phyloP scores from a whole-genome alignment of 1,140 invertebrate species.

The Musca vetustissima region DNA sequence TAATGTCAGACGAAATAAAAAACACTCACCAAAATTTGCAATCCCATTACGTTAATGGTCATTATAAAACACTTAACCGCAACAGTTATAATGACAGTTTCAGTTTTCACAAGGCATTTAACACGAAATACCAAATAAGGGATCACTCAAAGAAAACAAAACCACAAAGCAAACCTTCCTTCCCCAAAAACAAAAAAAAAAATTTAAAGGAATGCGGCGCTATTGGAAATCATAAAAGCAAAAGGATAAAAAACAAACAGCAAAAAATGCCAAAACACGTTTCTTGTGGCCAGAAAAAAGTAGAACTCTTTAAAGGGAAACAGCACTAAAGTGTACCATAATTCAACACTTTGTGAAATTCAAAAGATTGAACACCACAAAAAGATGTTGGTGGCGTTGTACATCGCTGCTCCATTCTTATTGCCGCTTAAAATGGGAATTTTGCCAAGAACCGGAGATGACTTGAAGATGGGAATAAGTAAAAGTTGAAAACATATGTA shows the following conservation, averaged over 20 bases:
- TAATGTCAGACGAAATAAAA: too few relatives aligned
- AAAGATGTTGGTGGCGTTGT: too few relatives aligned
- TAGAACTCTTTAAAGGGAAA: too few relatives aligned
- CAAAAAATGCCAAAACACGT: neutral
- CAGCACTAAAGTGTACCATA: slow-evolving; percentile 1
- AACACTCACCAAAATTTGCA: neutral
- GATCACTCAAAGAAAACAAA: neutral
- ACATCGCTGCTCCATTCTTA: too few relatives aligned
- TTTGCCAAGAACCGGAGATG: too few relatives aligned
- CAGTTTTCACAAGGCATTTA: slow-evolving; percentile 6
- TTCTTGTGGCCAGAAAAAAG: neutral
- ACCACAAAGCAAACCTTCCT: neutral
- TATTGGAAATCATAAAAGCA: neutral
- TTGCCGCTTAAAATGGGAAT: too few relatives aligned
- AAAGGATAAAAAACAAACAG: neutral
- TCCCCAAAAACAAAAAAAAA: slow-evolving; percentile 6
- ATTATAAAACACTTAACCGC: slow-evolving; percentile 10
- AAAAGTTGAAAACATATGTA: too few relatives aligned
- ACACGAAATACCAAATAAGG: neutral
- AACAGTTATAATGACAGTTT: slow-evolving; percentile 20
- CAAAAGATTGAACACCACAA: too few relatives aligned
- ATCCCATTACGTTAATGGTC: slow-evolving; percentile 10
- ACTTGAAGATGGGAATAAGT: too few relatives aligned
- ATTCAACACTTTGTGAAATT: slow-evolving; percentile 16
- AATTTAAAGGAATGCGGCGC: neutral